Conservation (phyloP, 2,888 invertebrate species). For the Philhelius pedissequus region DNA sequence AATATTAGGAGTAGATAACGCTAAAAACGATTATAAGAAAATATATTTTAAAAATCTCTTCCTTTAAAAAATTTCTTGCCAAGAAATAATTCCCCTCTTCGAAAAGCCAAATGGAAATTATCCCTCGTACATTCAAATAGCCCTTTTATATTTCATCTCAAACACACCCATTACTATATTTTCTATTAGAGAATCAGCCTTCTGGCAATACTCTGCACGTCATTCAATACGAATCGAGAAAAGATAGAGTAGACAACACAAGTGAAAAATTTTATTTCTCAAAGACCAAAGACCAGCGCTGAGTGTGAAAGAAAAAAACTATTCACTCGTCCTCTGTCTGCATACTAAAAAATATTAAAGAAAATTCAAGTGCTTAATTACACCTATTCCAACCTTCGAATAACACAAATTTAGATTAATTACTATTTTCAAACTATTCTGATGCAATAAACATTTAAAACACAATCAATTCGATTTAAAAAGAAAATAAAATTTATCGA, state of each 20-base stretch:
- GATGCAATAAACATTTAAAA: not conserved
- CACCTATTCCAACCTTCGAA: slow-evolving; percentile 25
- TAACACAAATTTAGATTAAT: slow-evolving; percentile 37
- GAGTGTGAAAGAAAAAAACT: slow-evolving; percentile 41
- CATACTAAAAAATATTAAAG: slow-evolving; percentile 33
- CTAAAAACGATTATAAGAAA: too few species aligned
- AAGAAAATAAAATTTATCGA: slow-evolving; percentile 57
- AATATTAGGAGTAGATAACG: too few species aligned
- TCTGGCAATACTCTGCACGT: slow-evolving; percentile 49
- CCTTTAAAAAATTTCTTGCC: too few species aligned
- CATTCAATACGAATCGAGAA: slow-evolving; percentile 30
- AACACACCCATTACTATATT: not conserved
- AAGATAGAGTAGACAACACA: too few species aligned
- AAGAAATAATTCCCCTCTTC: too few species aligned
- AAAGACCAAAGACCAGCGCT: slow-evolving; percentile 48
- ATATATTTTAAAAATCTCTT: too few species aligned
- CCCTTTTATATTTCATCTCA: not conserved
- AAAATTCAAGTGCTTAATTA: slow-evolving; percentile 61
- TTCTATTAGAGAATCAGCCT: not conserved
- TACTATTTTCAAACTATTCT: slow-evolving; percentile 16
- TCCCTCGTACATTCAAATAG: too few species aligned
- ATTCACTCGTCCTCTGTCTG: slow-evolving; percentile 46
- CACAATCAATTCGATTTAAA: not conserved
- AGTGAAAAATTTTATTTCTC: slow-evolving; percentile 29
- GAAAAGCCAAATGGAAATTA: too few species aligned